Base-by-base conservation (phyloP, 2,113 vertebrate species). In the Macquaria australasica region DNA sequence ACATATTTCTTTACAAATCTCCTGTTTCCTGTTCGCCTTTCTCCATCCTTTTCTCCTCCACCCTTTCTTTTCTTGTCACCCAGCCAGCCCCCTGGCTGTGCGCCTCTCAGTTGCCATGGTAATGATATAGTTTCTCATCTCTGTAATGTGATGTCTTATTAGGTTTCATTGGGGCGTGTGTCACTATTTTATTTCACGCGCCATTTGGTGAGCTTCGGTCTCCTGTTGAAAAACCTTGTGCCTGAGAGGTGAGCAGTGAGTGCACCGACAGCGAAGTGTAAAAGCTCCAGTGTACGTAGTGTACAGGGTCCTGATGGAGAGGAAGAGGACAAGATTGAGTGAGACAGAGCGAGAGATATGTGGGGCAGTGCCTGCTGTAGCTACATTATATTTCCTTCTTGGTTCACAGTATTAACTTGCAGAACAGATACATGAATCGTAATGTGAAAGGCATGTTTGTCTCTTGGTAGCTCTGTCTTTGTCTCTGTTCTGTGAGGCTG, bases 111-210 rank as follows among this genome's bases (percentile, higher is more conserved):
- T 95, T 95, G 93, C 94, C 93, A 95, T 95, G 95, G 95, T 92
- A 95, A 95, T 95, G 91, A 86, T 90, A 91, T 93, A 92, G 90
- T 94, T 94, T 94, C 92, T 94, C 90, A 88, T 93, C 92, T 92
- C 91, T 88, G 88, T 94, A 94, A 95, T 93, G 94, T 94, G 93
- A 94, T 95, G 93, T 94, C 92, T 95, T 94, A 93, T 94, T 93
- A 92, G 92, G 92, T 93, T 95, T 90, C 91, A 90, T 87, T 87
- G 89, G 91, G 91, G 90, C 87, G 91, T 88, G 91, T 89, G 93
- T 91, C 91, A 91, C 93, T 94, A 82, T 94, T 95, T 94, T 94
- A 94, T 95, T 95, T 95, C 93, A 95, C 87, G 89, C 92, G 43
- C 91, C 93, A 95, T 95, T 95, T 94, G 93, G 85, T 84, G 81